A percentile compares a stretch with the other conserved stretches of the same genome.
phyloP scores from a whole-genome alignment of 2,797 vertebrate genomes.

The Linurgus olivaceus region DNA sequence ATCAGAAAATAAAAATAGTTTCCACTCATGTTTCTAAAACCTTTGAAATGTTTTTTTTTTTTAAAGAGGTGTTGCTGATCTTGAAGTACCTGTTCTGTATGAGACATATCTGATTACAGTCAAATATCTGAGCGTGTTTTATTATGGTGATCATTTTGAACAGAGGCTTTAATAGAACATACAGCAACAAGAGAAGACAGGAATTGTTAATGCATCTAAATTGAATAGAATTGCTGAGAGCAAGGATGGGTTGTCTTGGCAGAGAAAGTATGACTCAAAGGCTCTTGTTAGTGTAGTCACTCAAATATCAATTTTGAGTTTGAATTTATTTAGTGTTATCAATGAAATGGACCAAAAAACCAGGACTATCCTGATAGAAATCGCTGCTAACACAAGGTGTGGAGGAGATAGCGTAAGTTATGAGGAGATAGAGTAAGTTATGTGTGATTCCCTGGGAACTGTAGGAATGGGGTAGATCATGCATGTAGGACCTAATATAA shows the following conservation, averaged over 20 bases:
- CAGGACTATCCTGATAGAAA: not conserved
- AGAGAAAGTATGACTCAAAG: not conserved
- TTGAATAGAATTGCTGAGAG: not conserved
- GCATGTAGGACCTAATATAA: not conserved
- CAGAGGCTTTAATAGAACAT: not conserved
- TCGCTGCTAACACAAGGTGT: not conserved
- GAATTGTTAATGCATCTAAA: not conserved
- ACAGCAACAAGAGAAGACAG: not conserved
- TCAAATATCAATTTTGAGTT: not conserved
- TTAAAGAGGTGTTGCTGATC: not conserved
- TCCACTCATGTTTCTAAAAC: not conserved
- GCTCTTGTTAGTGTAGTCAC: not conserved
- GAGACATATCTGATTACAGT: not conserved
- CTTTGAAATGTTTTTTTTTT: not conserved
- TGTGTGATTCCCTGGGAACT: not conserved
- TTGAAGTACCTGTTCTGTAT: not conserved
- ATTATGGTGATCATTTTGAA: not conserved
- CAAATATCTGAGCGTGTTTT: not conserved
- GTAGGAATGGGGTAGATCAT: not conserved
- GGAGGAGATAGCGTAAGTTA: no score
- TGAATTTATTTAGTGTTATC: not conserved
- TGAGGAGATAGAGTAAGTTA: not conserved
- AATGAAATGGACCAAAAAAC: not conserved
- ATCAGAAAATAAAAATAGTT: slow-evolving; percentile 21
- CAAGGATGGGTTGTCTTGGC: not conserved